Evolutionary conservation across 2,797 vertebrate genomes (phyloP).

Genomic region (Podargus strigoides): DNA sequence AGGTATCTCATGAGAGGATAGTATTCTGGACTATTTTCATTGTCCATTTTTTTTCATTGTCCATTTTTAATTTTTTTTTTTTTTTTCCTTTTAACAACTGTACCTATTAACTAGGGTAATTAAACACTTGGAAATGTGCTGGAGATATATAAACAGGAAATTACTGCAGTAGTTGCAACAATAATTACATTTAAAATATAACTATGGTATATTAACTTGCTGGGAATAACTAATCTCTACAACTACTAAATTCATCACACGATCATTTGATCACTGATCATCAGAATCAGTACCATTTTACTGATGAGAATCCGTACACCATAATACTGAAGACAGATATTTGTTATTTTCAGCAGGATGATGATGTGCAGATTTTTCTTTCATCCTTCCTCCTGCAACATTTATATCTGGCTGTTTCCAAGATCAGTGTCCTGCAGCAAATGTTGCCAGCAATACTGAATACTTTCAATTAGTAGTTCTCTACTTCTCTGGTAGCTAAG

Average conservation of each 20-base stretch:
- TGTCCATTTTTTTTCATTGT: neutral
- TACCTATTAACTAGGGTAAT: neutral
- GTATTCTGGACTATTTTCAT: neutral
- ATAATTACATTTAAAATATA: conserved; percentile 24
- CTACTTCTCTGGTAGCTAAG: conserved; percentile 80
- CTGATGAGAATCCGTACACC: neutral
- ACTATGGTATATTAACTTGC: neutral
- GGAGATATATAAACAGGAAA: conserved; percentile 3
- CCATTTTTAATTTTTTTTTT: neutral
- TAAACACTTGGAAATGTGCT: conserved; percentile 1
- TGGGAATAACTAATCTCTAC: neutral
- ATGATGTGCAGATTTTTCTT: conserved; percentile 18
- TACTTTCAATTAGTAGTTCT: conserved; percentile 79
- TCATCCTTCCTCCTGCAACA: conserved; percentile 45
- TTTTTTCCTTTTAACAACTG: neutral
- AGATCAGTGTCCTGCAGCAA: conserved; percentile 72
- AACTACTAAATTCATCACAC: neutral
- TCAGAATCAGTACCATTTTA: neutral
- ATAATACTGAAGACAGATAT: neutral
- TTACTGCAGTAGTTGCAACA: neutral
- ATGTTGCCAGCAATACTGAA: conserved; percentile 72
- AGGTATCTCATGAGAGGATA: neutral
- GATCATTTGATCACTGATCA: neutral
- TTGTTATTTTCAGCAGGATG: neutral
- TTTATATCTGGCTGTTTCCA: conserved; percentile 69